phyloP scores from a whole-genome alignment of 2,113 vertebrate species.

The Corynorhinus townsendii region DNA sequence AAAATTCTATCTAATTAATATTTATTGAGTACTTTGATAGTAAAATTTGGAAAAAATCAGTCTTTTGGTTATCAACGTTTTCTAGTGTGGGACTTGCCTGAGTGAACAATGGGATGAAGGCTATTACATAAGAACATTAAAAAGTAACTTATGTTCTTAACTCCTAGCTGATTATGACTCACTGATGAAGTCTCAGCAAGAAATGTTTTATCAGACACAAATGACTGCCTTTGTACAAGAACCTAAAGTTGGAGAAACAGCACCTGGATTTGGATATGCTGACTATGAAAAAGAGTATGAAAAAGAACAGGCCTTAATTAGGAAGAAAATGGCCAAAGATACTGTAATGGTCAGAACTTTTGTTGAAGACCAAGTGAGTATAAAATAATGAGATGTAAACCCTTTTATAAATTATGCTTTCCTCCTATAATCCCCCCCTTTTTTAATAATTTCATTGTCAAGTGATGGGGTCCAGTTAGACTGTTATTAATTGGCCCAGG shows the following conservation, averaged over 20 bases:
- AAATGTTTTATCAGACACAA: constrained; percentile 89
- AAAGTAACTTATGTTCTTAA: constrained; percentile 39
- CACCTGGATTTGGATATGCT: constrained; percentile 82
- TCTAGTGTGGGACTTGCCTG: background rate
- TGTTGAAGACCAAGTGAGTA: constrained; percentile 89
- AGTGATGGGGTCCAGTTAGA: background rate
- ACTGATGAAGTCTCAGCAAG: constrained; percentile 89
- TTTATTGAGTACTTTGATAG: background rate
- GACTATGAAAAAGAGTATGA: constrained; percentile 93
- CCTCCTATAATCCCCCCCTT: background rate
- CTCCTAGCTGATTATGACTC: constrained; percentile 90
- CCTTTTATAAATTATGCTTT: background rate
- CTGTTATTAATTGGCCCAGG: background rate
- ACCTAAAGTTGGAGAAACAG: constrained; percentile 86
- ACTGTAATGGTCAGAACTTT: constrained; percentile 88
- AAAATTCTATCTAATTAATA: background rate
- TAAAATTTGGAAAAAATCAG: constrained; percentile 38
- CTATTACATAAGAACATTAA: background rate
- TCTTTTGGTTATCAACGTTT: background rate
- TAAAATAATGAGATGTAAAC: background rate
- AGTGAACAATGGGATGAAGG: background rate
- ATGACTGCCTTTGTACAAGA: constrained; percentile 88
- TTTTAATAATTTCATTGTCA: constrained; percentile 15
- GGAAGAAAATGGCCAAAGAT: constrained; percentile 90
- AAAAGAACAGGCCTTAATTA: constrained; percentile 88